Evolutionary conservation across 2,888 invertebrate genomes (phyloP).

Genomic region (Tinea pellionella): DNA sequence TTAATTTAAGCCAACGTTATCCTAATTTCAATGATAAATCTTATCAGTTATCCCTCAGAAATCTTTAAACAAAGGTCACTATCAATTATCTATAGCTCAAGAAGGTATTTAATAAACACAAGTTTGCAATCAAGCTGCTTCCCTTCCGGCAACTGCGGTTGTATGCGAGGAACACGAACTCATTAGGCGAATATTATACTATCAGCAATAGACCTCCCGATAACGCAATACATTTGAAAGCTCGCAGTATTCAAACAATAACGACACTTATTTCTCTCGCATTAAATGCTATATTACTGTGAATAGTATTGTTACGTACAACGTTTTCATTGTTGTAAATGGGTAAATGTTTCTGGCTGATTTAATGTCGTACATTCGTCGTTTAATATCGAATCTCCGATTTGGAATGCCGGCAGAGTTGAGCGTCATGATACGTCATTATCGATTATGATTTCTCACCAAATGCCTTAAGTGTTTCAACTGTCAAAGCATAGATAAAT

Average conservation of each 20-base stretch:
- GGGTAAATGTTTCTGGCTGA: slow-evolving; percentile 21
- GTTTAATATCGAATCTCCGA: slow-evolving; percentile 21
- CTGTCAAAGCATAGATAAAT: not conserved
- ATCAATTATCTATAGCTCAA: not conserved
- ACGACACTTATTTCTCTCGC: not conserved
- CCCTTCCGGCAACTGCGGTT: slow-evolving; percentile 20
- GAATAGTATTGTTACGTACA: not conserved
- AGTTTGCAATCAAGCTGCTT: slow-evolving; percentile 17
- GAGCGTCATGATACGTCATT: slow-evolving; percentile 12
- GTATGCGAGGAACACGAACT: slow-evolving; percentile 25
- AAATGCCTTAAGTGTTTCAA: not conserved
- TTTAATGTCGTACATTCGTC: slow-evolving; percentile 22
- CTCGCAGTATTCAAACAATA: not conserved
- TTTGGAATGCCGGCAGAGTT: slow-evolving; percentile 15
- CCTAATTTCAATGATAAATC: too few relatives aligned
- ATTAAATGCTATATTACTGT: not conserved
- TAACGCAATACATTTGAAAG: slow-evolving; percentile 18
- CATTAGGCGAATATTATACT: slow-evolving; percentile 28
- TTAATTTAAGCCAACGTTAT: too few relatives aligned
- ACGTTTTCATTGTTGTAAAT: slow-evolving; percentile 12
- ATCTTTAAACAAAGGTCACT: not conserved
- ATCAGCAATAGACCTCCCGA: slow-evolving; percentile 22
- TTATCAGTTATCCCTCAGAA: too few relatives aligned
- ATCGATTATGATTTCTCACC: not conserved
- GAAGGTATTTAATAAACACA: slow-evolving; percentile 16